Percentiles rank a stretch among this genome's conserved stretches.
These are phyloP conservation scores for Spizella passerina DNA, from an alignment of 2,797 vertebrate genomes.

Conservation along the genomic window DNA sequence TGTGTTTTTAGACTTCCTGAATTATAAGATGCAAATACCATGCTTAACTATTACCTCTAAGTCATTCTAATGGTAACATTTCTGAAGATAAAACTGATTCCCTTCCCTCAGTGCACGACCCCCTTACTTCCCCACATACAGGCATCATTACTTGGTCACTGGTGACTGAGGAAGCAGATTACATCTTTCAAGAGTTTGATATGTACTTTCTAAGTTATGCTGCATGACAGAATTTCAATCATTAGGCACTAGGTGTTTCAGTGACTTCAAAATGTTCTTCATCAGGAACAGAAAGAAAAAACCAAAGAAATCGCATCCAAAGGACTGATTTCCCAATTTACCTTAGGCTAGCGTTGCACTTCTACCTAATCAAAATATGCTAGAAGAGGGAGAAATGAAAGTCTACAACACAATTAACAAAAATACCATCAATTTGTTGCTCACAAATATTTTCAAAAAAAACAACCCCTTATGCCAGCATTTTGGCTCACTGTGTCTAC, in stretches of 20 bases:
- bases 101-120: background rate
- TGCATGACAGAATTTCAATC: background rate
- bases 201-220: background rate
- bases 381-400: slow-evolving; percentile 49
- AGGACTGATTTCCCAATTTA: slow-evolving; percentile 52
- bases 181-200: background rate
- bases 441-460: slow-evolving; percentile 66
- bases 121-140: background rate
- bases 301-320: slow-evolving; percentile 23
- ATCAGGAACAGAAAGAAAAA: background rate
- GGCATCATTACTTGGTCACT: background rate
- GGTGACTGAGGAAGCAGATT: background rate
- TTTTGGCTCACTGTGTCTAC: slow-evolving; percentile 60
- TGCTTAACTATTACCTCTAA: background rate
- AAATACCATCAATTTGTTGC: slow-evolving; percentile 48
- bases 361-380: slow-evolving; percentile 57
- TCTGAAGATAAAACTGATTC: background rate
- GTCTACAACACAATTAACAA: slow-evolving; percentile 61
- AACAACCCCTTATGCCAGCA: slow-evolving; percentile 53
- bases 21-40: background rate
- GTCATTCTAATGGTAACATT: background rate
- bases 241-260: background rate
- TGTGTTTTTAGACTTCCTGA: background rate
- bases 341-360: slow-evolving; percentile 39
- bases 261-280: background rate